Conservation (phyloP, 2,888 invertebrate species). For the Agriopis marginaria region DNA sequence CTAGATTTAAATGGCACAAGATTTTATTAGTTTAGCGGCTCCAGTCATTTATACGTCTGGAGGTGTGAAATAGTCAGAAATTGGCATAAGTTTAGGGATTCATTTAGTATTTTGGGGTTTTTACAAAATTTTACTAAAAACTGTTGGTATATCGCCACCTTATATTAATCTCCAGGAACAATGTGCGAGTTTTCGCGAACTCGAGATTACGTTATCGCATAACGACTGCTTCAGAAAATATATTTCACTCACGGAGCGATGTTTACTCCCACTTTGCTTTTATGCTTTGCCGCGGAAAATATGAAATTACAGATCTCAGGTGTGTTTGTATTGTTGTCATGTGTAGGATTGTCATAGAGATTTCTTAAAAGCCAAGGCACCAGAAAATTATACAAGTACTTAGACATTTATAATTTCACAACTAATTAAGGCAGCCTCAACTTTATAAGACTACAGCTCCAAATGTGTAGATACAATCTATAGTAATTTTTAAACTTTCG, state of each 20-base stretch:
- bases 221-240: constrained; percentile 58
- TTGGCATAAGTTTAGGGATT: too few relatives aligned
- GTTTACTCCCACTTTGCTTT: constrained; percentile 27
- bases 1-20: too few relatives aligned
- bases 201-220: constrained; percentile 58
- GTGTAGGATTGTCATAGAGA: not conserved
- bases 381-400: too few relatives aligned
- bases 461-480: too few relatives aligned
- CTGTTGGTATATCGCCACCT: constrained; percentile 45
- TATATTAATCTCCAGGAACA: constrained; percentile 48
- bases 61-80: too few relatives aligned
- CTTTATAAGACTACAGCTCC: too few relatives aligned
- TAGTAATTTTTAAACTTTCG: too few relatives aligned
- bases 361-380: not conserved
- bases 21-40: too few relatives aligned
- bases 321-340: constrained; percentile 10
- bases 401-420: too few relatives aligned
- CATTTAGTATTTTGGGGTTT: not conserved
- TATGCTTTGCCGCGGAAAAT: constrained; percentile 10
- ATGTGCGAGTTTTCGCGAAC: constrained; percentile 55
- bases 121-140: not conserved
- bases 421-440: too few relatives aligned
- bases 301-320: constrained; percentile 17
- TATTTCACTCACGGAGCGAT: constrained; percentile 48
- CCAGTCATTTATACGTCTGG: too few relatives aligned